These are phyloP conservation scores for Menura novaehollandiae DNA, from an alignment of 2,113 vertebrate genomes.

Conservation along the genomic window DNA sequence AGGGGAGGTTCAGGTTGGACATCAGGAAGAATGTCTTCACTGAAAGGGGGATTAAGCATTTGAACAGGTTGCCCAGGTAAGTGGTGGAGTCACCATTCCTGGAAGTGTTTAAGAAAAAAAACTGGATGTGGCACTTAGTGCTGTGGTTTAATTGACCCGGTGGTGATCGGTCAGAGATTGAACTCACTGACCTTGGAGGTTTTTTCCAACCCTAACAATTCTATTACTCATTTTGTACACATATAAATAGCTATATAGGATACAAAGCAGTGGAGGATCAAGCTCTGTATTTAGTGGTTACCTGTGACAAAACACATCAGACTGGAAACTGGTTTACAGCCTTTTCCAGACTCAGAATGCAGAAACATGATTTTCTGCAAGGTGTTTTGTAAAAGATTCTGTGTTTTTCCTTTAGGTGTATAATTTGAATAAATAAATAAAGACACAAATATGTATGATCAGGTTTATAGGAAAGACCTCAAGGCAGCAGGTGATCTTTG, in stretches of 20 bases:
- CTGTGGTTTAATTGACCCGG: neutral
- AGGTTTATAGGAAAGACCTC: neutral
- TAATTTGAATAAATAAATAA: neutral
- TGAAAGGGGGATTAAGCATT: neutral
- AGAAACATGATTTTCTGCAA: neutral
- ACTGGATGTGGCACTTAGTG: neutral
- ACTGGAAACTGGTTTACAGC: neutral
- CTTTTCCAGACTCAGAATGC: neutral
- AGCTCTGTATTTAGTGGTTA: neutral
- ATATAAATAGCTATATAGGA: neutral
- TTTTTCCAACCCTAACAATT: neutral
- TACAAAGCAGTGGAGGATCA: neutral
- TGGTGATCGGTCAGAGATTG: neutral
- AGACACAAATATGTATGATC: neutral
- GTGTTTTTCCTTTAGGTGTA: neutral
- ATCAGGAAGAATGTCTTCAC: neutral
- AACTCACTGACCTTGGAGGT: fast-evolving
- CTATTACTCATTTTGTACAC: neutral
- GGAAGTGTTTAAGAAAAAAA: neutral
- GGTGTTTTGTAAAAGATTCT: neutral
- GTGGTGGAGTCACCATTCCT: neutral
- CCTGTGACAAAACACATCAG: neutral
- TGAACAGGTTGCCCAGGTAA: neutral
- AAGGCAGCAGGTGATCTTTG: neutral
- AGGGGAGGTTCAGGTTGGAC: neutral